Conservation (phyloP, 1,140 invertebrate genomes). For the Stenopsyche tienmushanensis region DNA sequence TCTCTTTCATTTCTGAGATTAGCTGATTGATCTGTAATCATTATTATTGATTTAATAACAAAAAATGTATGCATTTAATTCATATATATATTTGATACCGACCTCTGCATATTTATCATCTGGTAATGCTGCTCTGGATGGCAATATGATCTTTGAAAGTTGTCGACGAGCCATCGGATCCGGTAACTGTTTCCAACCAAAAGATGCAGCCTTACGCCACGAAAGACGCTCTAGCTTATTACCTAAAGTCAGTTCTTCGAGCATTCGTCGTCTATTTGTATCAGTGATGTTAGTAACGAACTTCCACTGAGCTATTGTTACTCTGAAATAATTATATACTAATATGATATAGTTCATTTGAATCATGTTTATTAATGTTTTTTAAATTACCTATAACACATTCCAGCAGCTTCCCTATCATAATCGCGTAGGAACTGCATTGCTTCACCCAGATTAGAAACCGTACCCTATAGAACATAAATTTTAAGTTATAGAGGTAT, state of each 20-base stretch:
- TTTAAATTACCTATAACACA: constrained; percentile 60
- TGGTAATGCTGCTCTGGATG: constrained; percentile 69
- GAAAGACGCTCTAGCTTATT: constrained; percentile 72
- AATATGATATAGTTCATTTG: neutral
- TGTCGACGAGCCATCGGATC: constrained; percentile 69
- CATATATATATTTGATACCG: constrained; percentile 11
- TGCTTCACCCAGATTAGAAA: constrained; percentile 68
- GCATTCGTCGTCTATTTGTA: constrained; percentile 68
- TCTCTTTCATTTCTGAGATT: constrained; percentile 79
- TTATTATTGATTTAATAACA: neutral
- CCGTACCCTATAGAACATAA: constrained; percentile 60
- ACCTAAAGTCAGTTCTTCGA: constrained; percentile 67
- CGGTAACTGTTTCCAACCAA: constrained; percentile 65
- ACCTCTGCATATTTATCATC: constrained; percentile 78
- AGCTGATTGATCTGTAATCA: constrained; percentile 66
- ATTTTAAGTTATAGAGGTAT: constrained; percentile 1
- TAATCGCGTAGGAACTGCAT: constrained; percentile 71
- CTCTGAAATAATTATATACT: constrained; percentile 45
- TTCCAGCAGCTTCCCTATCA: constrained; percentile 68
- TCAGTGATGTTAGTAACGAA: constrained; percentile 80
- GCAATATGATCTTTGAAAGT: constrained; percentile 68
- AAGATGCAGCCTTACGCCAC: constrained; percentile 69
- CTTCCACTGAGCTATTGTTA: constrained; percentile 71
- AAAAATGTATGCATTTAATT: neutral
- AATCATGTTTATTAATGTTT: neutral